phyloP scores from a whole-genome alignment of 2,888 invertebrate genomes.

The Caradrina kadenii region DNA sequence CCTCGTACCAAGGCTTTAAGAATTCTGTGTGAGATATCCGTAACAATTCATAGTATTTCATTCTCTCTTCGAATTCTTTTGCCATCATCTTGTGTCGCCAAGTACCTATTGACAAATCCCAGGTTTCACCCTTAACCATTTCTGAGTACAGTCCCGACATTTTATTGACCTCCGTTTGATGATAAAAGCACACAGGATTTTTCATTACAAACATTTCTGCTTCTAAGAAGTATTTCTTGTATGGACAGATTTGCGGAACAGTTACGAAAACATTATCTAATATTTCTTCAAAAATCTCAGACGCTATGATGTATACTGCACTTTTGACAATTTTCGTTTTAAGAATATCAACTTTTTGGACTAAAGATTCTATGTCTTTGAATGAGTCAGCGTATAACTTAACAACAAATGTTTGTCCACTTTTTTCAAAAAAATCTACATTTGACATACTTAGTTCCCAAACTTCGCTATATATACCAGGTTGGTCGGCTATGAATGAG shows the following conservation, averaged over 20 bases:
- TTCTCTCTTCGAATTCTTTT: conserved; percentile 81
- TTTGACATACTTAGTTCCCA: conserved; percentile 89
- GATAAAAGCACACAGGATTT: conserved; percentile 85
- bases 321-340: conserved; percentile 73
- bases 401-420: conserved; percentile 75
- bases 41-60: conserved; percentile 78
- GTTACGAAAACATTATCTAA: conserved; percentile 70
- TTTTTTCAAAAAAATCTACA: conserved; percentile 76
- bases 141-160: conserved; percentile 77
- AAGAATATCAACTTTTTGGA: conserved; percentile 69
- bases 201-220: conserved; percentile 83
- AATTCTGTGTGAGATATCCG: conserved; percentile 74
- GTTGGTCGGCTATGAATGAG: conserved; percentile 83
- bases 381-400: conserved; percentile 80
- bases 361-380: conserved; percentile 71
- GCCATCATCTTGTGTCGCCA: conserved; percentile 83
- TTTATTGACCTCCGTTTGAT: conserved; percentile 82
- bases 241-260: conserved; percentile 79
- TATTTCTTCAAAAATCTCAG: conserved; percentile 69
- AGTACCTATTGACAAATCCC: conserved; percentile 81
- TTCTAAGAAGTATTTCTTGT: conserved; percentile 81
- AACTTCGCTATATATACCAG: conserved; percentile 82
- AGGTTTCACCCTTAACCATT: conserved; percentile 72
- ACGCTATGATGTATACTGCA: conserved; percentile 70
- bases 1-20: conserved; percentile 82